Percentiles rank a stretch among this genome's conserved stretches.
Conservation (phyloP, 2,888 invertebrate species). For the Temnothorax unifasciatus region DNA sequence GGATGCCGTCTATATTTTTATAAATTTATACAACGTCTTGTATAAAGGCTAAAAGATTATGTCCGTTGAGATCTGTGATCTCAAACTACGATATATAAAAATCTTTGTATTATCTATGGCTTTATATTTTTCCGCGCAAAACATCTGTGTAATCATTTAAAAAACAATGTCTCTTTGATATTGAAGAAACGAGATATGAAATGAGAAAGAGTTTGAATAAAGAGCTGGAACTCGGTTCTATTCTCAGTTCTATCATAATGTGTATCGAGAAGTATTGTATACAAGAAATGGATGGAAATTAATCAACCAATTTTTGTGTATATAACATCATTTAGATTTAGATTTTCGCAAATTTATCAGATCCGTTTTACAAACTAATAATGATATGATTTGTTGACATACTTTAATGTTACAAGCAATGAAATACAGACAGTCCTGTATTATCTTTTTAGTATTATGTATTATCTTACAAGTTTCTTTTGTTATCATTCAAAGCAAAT, state of each 20-base stretch:
- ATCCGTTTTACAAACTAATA: background rate
- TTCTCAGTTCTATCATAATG: too few relatives aligned
- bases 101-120: background rate
- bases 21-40: background rate
- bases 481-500: background rate
- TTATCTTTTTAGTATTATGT: background rate
- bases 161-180: conserved; percentile 2
- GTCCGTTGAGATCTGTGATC: background rate
- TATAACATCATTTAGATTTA: background rate
- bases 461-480: background rate
- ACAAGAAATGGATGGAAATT: conserved; percentile 3
- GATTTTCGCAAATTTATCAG: background rate
- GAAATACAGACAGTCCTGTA: background rate
- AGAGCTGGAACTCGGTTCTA: background rate
- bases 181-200: background rate
- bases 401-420: background rate
- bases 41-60: conserved; percentile 13
- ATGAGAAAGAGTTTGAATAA: background rate
- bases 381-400: background rate
- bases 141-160: background rate
- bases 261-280: background rate
- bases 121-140: background rate
- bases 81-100: conserved; percentile 1
- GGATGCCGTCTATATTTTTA: background rate
- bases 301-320: background rate